Percentiles rank a stretch among this genome's conserved stretches.
These are phyloP conservation scores for Apis dorsata DNA, from an alignment of 1,140 invertebrate genomes.

Conservation along the genomic window DNA sequence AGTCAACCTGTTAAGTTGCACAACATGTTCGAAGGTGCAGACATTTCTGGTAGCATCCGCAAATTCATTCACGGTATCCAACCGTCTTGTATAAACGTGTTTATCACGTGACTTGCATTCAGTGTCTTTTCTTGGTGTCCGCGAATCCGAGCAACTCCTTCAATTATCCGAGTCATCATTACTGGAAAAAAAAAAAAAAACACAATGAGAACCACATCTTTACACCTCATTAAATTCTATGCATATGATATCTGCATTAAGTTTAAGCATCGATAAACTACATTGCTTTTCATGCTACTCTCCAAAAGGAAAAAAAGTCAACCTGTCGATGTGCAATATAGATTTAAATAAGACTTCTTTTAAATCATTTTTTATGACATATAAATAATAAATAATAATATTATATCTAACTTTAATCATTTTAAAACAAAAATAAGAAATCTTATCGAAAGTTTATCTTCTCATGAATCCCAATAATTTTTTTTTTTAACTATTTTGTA, in stretches of 20 bases:
- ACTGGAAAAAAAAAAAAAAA: neutral
- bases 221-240: neutral
- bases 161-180: neutral
- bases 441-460: too few species aligned
- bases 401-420: too few species aligned
- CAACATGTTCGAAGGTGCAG: slow-evolving; percentile 42
- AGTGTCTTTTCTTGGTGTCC: slow-evolving; percentile 58
- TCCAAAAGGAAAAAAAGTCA: too few species aligned
- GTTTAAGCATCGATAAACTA: neutral
- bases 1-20: slow-evolving; percentile 23
- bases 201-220: neutral
- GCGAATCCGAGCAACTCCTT: slow-evolving; percentile 61
- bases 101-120: slow-evolving; percentile 66
- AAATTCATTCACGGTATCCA: slow-evolving; percentile 51
- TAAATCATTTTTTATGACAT: too few species aligned
- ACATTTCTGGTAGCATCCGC: slow-evolving; percentile 51
- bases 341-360: too few species aligned
- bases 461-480: too few species aligned
- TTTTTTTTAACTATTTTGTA: too few species aligned
- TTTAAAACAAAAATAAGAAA: too few species aligned
- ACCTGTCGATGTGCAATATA: too few species aligned
- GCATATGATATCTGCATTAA: neutral
- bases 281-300: neutral
- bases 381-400: too few species aligned
- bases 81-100: slow-evolving; percentile 56